Evolutionary conservation across 2,113 vertebrate genomes (phyloP).

Genomic region (Gallinago media): DNA sequence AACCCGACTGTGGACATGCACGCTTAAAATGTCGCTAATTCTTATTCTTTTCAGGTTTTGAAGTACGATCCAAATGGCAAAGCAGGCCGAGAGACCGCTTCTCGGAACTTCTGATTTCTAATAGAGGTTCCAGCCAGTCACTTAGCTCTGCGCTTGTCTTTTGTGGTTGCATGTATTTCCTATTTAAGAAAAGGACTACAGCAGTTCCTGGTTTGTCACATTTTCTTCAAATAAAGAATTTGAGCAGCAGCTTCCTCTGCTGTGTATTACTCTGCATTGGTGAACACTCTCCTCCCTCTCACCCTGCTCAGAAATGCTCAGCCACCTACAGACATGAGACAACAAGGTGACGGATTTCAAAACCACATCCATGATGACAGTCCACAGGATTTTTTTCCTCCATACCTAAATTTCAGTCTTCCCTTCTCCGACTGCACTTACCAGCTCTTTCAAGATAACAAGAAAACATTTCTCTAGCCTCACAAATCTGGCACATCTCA

Average conservation of each 20-base stretch:
- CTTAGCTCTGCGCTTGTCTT: neutral
- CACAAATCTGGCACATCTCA: constrained; percentile 2
- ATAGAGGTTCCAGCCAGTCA: neutral
- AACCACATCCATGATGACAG: neutral
- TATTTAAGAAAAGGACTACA: constrained; percentile 39
- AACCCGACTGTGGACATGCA: neutral
- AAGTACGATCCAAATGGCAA: neutral
- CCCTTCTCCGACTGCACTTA: constrained; percentile 14
- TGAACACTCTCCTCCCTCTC: neutral
- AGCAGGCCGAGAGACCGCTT: neutral
- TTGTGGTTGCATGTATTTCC: constrained; percentile 59
- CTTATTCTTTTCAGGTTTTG: neutral
- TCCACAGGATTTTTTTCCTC: neutral
- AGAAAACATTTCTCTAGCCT: neutral
- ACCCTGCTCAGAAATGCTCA: neutral
- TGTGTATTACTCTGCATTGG: neutral
- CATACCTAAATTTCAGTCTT: neutral
- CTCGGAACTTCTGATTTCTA: neutral
- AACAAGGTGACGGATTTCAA: neutral
- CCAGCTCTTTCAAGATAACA: neutral
- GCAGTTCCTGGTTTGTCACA: constrained; percentile 57
- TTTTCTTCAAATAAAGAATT: constrained; percentile 22
- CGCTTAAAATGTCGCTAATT: neutral
- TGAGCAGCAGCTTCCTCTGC: constrained; percentile 48
- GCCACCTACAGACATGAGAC: neutral